Base-by-base conservation (phyloP, 2,113 vertebrate genomes). In the Alouatta palliata region DNA sequence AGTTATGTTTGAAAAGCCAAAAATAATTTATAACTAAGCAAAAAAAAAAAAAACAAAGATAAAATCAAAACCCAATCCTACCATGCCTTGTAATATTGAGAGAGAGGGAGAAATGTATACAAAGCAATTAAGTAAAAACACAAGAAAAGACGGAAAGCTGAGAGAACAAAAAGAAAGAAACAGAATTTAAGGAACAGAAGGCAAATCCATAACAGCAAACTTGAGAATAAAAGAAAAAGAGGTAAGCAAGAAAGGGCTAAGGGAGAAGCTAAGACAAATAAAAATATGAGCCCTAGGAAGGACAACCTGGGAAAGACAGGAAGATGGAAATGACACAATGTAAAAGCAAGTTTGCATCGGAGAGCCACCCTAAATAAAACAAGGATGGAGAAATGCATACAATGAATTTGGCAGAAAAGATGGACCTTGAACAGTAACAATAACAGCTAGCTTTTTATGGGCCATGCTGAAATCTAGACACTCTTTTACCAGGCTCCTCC, bases 1-100 rank as follows among this genome's bases (percentile, higher is more conserved):
- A 92, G 21, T 0, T 56, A 35, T 30, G 8, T n/a, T 40, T 25
- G 49, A 64, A 93, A 93, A 35, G n/a, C 17, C 32, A 73, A 19
- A 94, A 79, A 68, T 54, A 88, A 94, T 92, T 68, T 81, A 91
- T 21, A 45, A 43, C 9, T 12, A 90, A 88, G 66, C 13, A 32
- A 80, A 80, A 77, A 30, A 37, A 79, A 20, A 64, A 23, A 58
- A 76, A 11, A 88, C 77, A 81, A 5, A 52, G 27, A 64, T 64
- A 64, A 64, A 64, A 64, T 77, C 27, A 23, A 93, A 89, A 77
- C 32, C 8, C 13, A 88, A 82, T 87, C 40, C 66, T n/a, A 75
- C 47, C 61, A 2, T 64, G 37, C 5, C 20, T 49, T 89, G 68
- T 30, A 61, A 61, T 30, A 32, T 17, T 7, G 17, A 68, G 21